Base-by-base conservation (phyloP, 2,113 vertebrate genomes). In the Hipposideros armiger region DNA sequence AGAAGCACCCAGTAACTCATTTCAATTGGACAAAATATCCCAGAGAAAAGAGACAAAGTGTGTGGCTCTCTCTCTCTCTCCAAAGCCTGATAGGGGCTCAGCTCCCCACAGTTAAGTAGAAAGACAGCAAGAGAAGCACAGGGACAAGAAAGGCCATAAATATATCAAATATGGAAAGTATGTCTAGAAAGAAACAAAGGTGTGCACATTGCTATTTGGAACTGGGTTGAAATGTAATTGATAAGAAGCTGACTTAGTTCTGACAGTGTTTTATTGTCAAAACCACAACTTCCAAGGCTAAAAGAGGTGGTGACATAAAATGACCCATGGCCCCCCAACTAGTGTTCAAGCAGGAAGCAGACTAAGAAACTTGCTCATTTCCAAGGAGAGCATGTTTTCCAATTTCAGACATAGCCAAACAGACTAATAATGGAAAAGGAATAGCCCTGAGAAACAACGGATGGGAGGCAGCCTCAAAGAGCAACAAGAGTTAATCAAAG, bases 301-400 rank as follows among this genome's bases (percentile, higher is more conserved):
- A 95, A 87, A 56, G n/a, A 74, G 8, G 36, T 45, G 50, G 26
- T 87, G 32, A 74, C 32, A 58, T 32, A 64, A 94, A 70, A 40
- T 40, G 14, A 82, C 8, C 1, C 24, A 24, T 47, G 47, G 28
- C 11, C 22, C 7, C 5, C 3, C 58, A 83, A 9, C 26, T 6
- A 26, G 11, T 1, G 19, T 28, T 82, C 13, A 50, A 64, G 1
- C 32, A n/a, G 11, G 22, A 45, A 81, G 19, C 7, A 19, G 19
- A 3, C 32, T 19, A 4, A 66, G 5, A 69, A 73, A 56, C 28
- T 0, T 13, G 3, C 3, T 62, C 2, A 19, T 11, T 1, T 1
- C 17, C 28, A 28, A 7, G 17, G 7, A 50, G 54, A 3, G 11
- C 22, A 26, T 17, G 24, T 70, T 54, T 15, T 89, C 17, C 10